These are phyloP conservation scores for Hydropsyche betteni DNA, from an alignment of 2,888 invertebrate genomes.

Conservation along the genomic window DNA sequence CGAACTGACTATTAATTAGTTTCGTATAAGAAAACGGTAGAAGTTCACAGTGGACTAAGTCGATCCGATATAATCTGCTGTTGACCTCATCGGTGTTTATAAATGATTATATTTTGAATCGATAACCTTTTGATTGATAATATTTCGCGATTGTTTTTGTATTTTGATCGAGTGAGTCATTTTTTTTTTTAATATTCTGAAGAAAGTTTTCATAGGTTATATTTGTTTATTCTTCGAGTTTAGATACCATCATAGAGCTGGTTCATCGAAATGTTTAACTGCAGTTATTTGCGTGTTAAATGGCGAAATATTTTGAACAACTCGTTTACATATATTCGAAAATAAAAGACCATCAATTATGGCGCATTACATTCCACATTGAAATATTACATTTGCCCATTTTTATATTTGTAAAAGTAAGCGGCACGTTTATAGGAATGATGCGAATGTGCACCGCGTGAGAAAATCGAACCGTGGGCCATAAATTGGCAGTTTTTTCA, in stretches of 20 bases:
- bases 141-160: too few species aligned
- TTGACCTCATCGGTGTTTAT: too few species aligned
- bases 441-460: constrained; percentile 5
- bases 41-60: too few species aligned
- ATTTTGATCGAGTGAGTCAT: too few species aligned
- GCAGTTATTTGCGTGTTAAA: neutral
- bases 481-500: neutral
- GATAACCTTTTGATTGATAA: too few species aligned
- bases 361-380: constrained; percentile 2
- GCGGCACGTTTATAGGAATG: constrained; percentile 1
- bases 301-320: neutral
- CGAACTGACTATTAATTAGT: constrained; percentile 17
- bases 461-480: neutral
- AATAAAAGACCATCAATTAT: neutral
- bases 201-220: too few species aligned
- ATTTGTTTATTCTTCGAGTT: too few species aligned
- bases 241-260: too few species aligned
- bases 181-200: too few species aligned
- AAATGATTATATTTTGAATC: too few species aligned
- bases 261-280: too few species aligned
- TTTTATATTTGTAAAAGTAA: neutral
- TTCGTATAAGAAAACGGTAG: neutral
- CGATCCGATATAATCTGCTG: too few species aligned
- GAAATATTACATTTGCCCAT: neutral
- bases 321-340: constrained; percentile 10